These are phyloP conservation scores for Phenacoccus solenopsis DNA, from an alignment of 1,140 invertebrate genomes.

Conservation along the genomic window DNA sequence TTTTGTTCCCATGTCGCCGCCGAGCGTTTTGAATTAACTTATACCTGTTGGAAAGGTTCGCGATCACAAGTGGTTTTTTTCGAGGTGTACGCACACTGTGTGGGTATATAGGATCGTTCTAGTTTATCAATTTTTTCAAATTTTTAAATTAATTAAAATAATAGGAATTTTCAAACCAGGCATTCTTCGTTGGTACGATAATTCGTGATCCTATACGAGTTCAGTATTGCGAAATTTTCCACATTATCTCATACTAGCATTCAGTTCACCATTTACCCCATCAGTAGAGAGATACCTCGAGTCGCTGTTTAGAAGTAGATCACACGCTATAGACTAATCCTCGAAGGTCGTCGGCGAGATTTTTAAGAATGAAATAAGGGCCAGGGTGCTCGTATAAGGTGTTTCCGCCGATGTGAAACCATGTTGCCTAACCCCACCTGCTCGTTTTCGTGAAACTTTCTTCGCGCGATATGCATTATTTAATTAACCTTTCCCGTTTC, in stretches of 20 bases:
- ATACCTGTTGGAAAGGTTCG: background rate
- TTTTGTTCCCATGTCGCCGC: slow-evolving; percentile 4
- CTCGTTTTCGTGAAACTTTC: background rate
- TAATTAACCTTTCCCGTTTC: background rate
- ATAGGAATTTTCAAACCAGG: background rate
- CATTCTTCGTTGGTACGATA: background rate
- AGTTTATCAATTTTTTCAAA: background rate
- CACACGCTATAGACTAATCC: background rate
- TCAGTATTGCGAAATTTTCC: background rate
- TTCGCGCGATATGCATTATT: background rate
- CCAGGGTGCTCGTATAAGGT: background rate
- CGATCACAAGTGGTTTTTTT: background rate
- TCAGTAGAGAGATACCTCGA: too few relatives aligned
- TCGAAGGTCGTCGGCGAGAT: slow-evolving; percentile 7
- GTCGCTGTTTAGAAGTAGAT: background rate
- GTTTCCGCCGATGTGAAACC: slow-evolving; percentile 11
- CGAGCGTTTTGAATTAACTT: slow-evolving; percentile 3
- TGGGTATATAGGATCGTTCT: background rate
- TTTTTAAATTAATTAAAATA: background rate
- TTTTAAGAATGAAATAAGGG: slow-evolving; percentile 10
- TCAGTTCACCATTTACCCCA: background rate
- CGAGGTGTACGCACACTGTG: background rate
- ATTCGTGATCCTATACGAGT: background rate
- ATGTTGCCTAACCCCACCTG: background rate
- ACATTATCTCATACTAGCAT: background rate